These are phyloP conservation scores for Oconnorella tubifera DNA, from an alignment of 2,888 invertebrate species.

Conservation along the genomic window DNA sequence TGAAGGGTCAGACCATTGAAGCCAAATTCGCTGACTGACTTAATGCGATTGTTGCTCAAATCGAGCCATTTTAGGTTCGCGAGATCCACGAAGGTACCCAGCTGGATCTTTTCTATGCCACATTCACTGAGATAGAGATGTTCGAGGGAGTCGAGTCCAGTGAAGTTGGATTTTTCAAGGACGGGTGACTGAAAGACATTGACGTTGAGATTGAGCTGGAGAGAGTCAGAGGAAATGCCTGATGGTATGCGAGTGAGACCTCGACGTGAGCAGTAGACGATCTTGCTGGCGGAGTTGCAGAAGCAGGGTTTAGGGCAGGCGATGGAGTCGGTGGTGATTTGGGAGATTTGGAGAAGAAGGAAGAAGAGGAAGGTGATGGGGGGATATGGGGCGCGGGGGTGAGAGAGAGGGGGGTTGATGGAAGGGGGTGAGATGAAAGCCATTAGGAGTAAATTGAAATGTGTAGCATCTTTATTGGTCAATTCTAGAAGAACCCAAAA, in stretches of 20 bases:
- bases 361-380: background rate
- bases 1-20: constrained; percentile 49
- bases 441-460: too few species aligned
- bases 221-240: constrained; percentile 46
- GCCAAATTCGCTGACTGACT: constrained; percentile 46
- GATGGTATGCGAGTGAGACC: constrained; percentile 45
- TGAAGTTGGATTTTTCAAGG: constrained; percentile 47
- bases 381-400: too few species aligned
- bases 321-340: background rate
- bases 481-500: too few species aligned
- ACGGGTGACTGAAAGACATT: constrained; percentile 46
- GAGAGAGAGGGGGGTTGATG: too few species aligned
- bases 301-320: background rate
- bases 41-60: constrained; percentile 50
- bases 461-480: too few species aligned
- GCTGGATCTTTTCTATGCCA: constrained; percentile 47
- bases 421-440: too few species aligned
- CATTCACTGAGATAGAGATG: constrained; percentile 52
- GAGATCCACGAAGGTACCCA: constrained; percentile 51
- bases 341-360: background rate
- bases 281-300: constrained; percentile 33
- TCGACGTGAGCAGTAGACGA: constrained; percentile 50
- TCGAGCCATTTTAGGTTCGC: constrained; percentile 50
- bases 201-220: constrained; percentile 50
- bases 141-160: constrained; percentile 43